phyloP scores from a whole-genome alignment of 2,113 vertebrate genomes.

The Aix galericulata region DNA sequence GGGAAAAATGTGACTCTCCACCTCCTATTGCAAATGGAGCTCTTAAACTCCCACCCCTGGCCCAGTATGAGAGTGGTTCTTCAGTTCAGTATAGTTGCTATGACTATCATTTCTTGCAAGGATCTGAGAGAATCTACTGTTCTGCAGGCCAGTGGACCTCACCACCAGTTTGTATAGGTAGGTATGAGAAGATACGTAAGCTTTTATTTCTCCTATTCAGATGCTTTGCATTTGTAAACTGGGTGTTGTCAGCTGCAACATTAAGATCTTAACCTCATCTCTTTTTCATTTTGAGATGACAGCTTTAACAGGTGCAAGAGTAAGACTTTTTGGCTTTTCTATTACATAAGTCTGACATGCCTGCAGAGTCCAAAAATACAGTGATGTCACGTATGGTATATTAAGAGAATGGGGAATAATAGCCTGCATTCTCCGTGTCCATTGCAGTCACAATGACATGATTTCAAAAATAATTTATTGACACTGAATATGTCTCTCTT shows the following conservation, averaged over 20 bases:
- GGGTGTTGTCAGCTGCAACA: not conserved
- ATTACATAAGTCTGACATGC: not conserved
- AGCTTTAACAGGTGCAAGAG: not conserved
- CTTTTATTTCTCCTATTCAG: not conserved
- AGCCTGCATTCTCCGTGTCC: not conserved
- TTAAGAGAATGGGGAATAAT: not conserved
- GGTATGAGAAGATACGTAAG: not conserved
- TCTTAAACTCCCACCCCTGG: not conserved
- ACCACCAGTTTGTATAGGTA: conserved; percentile 76
- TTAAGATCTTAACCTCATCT: not conserved
- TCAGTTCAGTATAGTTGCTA: conserved; percentile 71
- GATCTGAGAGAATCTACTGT: conserved; percentile 63
- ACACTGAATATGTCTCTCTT: not conserved
- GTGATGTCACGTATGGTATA: not conserved
- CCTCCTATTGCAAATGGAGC: conserved; percentile 70
- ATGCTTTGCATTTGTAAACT: not conserved
- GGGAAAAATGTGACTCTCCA: conserved; percentile 67
- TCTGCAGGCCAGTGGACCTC: conserved; percentile 69
- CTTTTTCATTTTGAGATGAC: not conserved
- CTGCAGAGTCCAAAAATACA: not conserved
- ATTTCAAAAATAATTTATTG: not conserved
- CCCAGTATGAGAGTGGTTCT: conserved; percentile 69
- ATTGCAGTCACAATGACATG: not conserved
- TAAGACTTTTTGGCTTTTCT: not conserved
- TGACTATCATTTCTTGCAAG: conserved; percentile 73